phyloP scores from a whole-genome alignment of 1,140 invertebrate species.

The Procambarus clarkii region DNA sequence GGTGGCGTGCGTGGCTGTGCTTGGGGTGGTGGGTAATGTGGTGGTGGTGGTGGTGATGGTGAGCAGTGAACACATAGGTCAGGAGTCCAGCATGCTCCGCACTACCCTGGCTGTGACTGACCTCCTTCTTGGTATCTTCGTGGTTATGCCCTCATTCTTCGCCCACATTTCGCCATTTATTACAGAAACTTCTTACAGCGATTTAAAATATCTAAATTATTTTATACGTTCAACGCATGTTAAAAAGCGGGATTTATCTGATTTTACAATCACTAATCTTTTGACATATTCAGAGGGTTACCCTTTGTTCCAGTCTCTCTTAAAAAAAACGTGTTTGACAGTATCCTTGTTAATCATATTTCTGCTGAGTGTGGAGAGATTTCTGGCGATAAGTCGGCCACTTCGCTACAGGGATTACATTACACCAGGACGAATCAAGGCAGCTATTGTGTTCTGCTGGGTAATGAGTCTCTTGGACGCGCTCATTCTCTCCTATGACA shows the following conservation, averaged over 20 bases:
- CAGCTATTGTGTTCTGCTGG: neutral
- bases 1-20: neutral
- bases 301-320: neutral
- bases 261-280: neutral
- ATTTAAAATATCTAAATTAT: neutral
- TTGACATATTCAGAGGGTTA: neutral
- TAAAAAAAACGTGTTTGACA: neutral
- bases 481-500: neutral
- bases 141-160: neutral
- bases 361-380: neutral
- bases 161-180: neutral
- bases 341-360: neutral
- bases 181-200: neutral
- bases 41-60: neutral
- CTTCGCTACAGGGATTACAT: neutral
- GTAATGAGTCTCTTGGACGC: neutral
- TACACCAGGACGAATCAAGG: neutral
- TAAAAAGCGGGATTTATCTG: neutral
- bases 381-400: neutral
- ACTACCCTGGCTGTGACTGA: neutral
- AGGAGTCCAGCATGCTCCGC: neutral
- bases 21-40: neutral
- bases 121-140: neutral
- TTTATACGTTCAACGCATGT: neutral
- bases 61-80: neutral